Percentiles rank a stretch among this genome's conserved stretches.
Evolutionary conservation across 2,888 invertebrate genomes (phyloP).

Genomic region (Cynaeus angustus): DNA sequence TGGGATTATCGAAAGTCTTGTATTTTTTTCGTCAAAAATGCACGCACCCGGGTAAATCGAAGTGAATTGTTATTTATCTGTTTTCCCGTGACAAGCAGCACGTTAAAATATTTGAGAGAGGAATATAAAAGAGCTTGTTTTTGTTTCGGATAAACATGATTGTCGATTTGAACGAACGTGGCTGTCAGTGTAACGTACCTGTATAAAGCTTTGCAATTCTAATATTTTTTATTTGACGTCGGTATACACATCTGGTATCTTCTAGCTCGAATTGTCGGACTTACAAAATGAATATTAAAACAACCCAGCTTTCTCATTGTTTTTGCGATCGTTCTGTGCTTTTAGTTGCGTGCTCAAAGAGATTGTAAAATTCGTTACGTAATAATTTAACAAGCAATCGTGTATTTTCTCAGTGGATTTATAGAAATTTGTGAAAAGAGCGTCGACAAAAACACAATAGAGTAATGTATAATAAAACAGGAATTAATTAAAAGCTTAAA

Average conservation of each 20-base stretch:
- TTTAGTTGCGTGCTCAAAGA: conserved; percentile 10
- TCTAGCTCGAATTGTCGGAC: not conserved
- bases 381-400: conserved; percentile 15
- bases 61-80: not conserved
- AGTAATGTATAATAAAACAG: not conserved
- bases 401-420: not conserved
- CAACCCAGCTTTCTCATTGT: not conserved
- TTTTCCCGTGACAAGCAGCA: conserved; percentile 10
- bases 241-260: conserved; percentile 4
- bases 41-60: not conserved
- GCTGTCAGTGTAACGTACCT: conserved; percentile 8
- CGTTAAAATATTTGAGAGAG: conserved; percentile 21
- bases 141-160: conserved; percentile 22
- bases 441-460: not conserved
- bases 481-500: not conserved
- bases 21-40: conserved; percentile 6
- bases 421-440: not conserved
- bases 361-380: conserved; percentile 11
- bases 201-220: conserved; percentile 16
- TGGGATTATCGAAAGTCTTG: conserved; percentile 18
- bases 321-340: not conserved
- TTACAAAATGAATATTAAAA: conserved; percentile 11
- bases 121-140: conserved; percentile 21
- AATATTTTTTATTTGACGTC: conserved; percentile 5
- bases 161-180: conserved; percentile 19